Evolutionary conservation across 2,113 vertebrate species (phyloP).

Genomic region (Dolichallabes microphthalmus): DNA sequence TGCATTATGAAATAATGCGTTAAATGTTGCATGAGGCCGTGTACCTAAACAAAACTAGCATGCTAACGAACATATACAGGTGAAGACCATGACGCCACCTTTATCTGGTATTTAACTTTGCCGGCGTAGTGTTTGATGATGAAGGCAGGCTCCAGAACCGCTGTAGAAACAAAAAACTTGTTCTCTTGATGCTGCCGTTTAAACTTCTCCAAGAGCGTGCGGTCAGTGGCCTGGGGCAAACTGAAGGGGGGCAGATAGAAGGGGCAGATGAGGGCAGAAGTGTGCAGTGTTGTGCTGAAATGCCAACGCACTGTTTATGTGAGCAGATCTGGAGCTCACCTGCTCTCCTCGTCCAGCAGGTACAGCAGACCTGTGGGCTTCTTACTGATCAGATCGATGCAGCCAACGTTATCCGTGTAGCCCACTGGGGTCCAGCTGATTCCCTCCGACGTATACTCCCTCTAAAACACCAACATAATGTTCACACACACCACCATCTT

Average conservation of each 20-base stretch:
- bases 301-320: not conserved
- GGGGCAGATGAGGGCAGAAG: not conserved
- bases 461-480: conserved; percentile 66
- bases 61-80: not conserved
- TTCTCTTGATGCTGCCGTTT: conserved; percentile 84
- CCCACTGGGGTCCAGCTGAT: conserved; percentile 87
- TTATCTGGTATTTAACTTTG: conserved; percentile 88
- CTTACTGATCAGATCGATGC: conserved; percentile 87
- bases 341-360: conserved; percentile 89
- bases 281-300: not conserved
- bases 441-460: conserved; percentile 86
- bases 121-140: conserved; percentile 89
- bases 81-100: conserved; percentile 69
- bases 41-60: not conserved
- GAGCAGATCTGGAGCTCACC: conserved; percentile 62
- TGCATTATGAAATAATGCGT: not conserved
- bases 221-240: conserved; percentile 81
- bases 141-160: conserved; percentile 81
- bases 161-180: conserved; percentile 80
- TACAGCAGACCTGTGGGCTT: conserved; percentile 85
- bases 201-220: conserved; percentile 85
- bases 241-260: conserved; percentile 63
- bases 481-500: too few species aligned
- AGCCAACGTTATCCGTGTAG: conserved; percentile 85
- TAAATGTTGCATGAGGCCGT: not conserved